Evolutionary conservation across 2,113 vertebrate genomes (phyloP), one percentile per base, ranked within the genome.

Genomic region (Passer montanus): DNA sequence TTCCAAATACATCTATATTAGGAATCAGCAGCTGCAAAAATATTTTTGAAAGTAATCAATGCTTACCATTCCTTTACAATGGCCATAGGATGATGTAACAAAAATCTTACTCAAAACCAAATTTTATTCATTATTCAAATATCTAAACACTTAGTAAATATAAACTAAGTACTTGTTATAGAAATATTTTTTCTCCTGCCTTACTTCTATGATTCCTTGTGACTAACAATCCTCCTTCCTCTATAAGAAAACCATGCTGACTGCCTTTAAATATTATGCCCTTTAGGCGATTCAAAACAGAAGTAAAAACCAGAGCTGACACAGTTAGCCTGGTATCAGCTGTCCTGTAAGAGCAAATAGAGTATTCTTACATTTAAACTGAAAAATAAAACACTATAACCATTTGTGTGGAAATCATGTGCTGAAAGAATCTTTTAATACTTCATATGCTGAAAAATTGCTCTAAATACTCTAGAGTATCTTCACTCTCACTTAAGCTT

Each of bases 291-390:
- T 84, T 87, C 31, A 47, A 75, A 89, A 79, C 23, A 91, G 81
- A 94, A 62, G 35, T 70, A 86, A 89, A 95, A 91, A 9, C 19
- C 75, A 62, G 78, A 43, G 50, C 56, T 97, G 58, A 92, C 69
- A 59, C 19, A 69, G 28, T 35, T 59, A 76, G 22, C 28, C 46
- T 74, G n/a, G 6, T 53, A 81, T 70, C n/a, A 79, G 39, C 37
- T 77, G 28, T 81, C 46, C 37, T 30, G 12, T 20, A 62, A 90
- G 47, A 49, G 35, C 17, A 76, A 49, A 76, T 15, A 43, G 12
- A 77, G 4, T 28, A 81, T 46, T 90, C 87, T 64, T 89, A 64
- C 79, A 93, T 33, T 76, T 76, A 43, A 55, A 95, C 13, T 69
- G 43, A 85, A 79, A 94, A 15, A 90, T 12, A 58, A 60, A 66